Percentiles rank a stretch among this genome's conserved stretches.
Evolutionary conservation across 2,888 invertebrate species (phyloP).

Genomic region (Podabrus alpinus): DNA sequence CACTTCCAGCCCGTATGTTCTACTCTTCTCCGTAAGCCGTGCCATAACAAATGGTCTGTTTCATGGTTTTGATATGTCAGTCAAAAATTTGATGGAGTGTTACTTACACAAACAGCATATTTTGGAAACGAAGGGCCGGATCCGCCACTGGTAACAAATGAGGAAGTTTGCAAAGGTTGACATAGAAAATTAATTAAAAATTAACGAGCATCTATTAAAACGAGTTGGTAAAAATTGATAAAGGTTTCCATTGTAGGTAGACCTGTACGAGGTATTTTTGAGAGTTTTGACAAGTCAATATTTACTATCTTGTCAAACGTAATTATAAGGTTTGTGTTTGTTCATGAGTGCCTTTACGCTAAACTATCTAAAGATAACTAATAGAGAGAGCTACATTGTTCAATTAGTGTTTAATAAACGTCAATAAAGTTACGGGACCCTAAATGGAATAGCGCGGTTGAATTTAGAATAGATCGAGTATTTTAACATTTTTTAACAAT

Average conservation of each 20-base stretch:
- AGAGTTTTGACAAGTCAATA: conserved; percentile 32
- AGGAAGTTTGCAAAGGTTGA: conserved; percentile 1
- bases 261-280: neutral
- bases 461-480: neutral
- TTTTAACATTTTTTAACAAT: neutral
- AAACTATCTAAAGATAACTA: neutral
- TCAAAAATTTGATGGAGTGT: too few relatives aligned
- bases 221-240: conserved; percentile 3
- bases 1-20: too few relatives aligned
- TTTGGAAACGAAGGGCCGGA: too few relatives aligned
- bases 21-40: too few relatives aligned
- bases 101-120: too few relatives aligned
- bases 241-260: neutral
- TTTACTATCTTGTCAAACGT: conserved; percentile 34
- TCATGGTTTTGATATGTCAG: too few relatives aligned
- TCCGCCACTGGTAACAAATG: conserved; percentile 21
- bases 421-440: conserved; percentile 9
- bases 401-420: conserved; percentile 19
- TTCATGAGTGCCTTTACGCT: neutral
- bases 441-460: conserved; percentile 10
- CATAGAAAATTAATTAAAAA: conserved; percentile 8
- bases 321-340: conserved; percentile 3
- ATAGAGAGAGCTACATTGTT: conserved; percentile 5
- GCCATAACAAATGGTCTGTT: too few relatives aligned
- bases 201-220: conserved; percentile 1